Evolutionary conservation across 1,140 invertebrate species (phyloP), one percentile per base, ranked within the genome.

Genomic region (Bursaphelenchus mucronatus): DNA sequence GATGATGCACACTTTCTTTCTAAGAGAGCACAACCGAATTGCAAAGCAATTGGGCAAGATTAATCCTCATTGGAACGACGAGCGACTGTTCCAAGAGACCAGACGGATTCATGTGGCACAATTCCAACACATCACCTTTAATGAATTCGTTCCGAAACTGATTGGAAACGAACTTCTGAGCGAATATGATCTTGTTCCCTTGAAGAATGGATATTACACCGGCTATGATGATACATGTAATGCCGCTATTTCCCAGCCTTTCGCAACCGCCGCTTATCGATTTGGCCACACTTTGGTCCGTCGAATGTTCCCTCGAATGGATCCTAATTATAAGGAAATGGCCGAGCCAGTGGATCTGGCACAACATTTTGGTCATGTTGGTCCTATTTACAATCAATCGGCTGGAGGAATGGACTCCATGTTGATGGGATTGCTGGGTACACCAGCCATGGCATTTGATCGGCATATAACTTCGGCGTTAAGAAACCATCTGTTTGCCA

Each of bases 1-100:
- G 7, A 88, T 89, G 0, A 85, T 92, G 61, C 92, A 95, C 80
- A 90, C 91, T 0, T 83, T 92, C 5, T 93, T 90, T 86, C 83
- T 95, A 69, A 83, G 92, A 68, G 76, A 81, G 47, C 79, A 81
- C 57, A 81, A 81, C 50, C 13, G 73, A 51, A 69, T 75, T 17
- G 73, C 75, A 4, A 17, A 57, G 10, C 21, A 43, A 51, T 49
- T 94, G 39, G 85, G 87, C 0, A 84, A 87, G 58, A 61, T 81
- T 0, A 82, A 83, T 68, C 70, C 76, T 11, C 63, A 76, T 10
- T 83, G 82, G 82, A 62, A 72, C 41, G 82, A 83, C 53, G 81
- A 83, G 63, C 68, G 55, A n/a, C 50, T 83, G 46, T 82, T 76
- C 63, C 82, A 82, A 68, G 91, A 94, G 80, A 87, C 90, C 0